Base-by-base conservation (phyloP, 2,797 vertebrate genomes). In the Xenopus petersii region DNA sequence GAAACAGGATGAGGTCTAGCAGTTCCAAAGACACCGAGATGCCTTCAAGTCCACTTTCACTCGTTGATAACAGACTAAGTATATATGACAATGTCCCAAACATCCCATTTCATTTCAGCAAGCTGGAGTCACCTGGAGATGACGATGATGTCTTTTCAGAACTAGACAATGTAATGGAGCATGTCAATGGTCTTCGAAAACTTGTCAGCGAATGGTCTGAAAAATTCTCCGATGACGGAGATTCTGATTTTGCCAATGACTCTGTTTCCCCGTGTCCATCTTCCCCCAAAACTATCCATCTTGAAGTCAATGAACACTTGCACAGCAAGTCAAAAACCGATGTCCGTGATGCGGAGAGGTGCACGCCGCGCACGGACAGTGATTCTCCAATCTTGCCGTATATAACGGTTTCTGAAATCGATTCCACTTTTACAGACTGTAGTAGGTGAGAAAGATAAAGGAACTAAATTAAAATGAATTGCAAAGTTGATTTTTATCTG, bases 81-180 rank as follows among this genome's bases (percentile, higher is more conserved):
- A 71, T 96, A 73, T 96, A 96, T 10, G 95, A 96, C 87, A 96
- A 96, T 64, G 84, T 96, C n/a, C 93, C 93, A 0, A 81, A 60
- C 56, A 58, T 64, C 69, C 79, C 79, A 6, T 71, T 48, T 0
- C 70, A 86, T 69, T 68, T 81, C 17, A 66, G 59, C 49, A 80
- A 75, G 0, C 61, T 80, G 36, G 80, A 84, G 12, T 81, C 84
- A 0, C 59, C 64, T 0, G 81, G 82, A 33, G 85, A 75, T 5
- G 91, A 88, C 0, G 93, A 95, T 0, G 93, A 95, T 0, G 90
- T 96, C 6, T 95, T 95, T 74, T 91, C 92, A 0, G 94, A 93
- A 24, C 84, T 95, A 71, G 94, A 96, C 81, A 86, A 77, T 1
- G 87, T 95, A n/a, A 84, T 95, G 89, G 92, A 94, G 73, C 88